Conservation (phyloP, 2,888 invertebrate genomes). For the Esperia sulphurella region DNA sequence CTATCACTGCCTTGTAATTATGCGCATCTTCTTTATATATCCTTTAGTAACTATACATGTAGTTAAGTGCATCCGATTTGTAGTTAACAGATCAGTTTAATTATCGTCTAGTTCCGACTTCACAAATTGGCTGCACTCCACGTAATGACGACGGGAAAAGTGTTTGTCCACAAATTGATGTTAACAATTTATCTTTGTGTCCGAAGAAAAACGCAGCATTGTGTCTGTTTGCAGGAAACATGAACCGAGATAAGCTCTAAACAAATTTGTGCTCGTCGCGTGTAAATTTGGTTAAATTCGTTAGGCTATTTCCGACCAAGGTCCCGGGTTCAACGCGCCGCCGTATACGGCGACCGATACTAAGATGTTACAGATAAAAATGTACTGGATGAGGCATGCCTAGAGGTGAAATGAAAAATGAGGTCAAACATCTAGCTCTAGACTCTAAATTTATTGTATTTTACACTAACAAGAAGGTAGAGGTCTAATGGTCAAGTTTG, state of each 20-base stretch:
- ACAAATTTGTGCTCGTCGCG: constrained; percentile 47
- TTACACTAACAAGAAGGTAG: too few species aligned
- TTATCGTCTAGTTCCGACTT: too few species aligned
- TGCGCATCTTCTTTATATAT: too few species aligned
- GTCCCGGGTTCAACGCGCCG: constrained; percentile 53
- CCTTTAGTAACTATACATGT: too few species aligned
- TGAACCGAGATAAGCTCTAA: constrained; percentile 48
- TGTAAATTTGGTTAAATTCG: constrained; percentile 62
- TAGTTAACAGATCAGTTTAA: too few species aligned
- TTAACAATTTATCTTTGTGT: constrained; percentile 16
- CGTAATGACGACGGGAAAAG: constrained; percentile 8
- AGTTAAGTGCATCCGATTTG: too few species aligned
- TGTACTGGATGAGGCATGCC: constrained; percentile 3
- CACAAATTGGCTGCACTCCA: neutral
- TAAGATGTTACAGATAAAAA: constrained; percentile 11
- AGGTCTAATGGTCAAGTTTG: too few species aligned
- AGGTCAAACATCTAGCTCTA: too few species aligned
- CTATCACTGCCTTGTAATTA: too few species aligned
- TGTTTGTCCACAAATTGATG: constrained; percentile 6
- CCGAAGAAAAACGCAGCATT: constrained; percentile 37
- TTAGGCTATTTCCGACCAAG: constrained; percentile 61
- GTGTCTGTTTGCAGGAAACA: constrained; percentile 18
- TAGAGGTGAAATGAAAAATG: neutral
- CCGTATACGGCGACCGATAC: constrained; percentile 39
- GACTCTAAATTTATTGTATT: too few species aligned